Evolutionary conservation across 2,113 vertebrate species (phyloP), one percentile per base, ranked within the genome.

Genomic region (Hypanus sabinus): DNA sequence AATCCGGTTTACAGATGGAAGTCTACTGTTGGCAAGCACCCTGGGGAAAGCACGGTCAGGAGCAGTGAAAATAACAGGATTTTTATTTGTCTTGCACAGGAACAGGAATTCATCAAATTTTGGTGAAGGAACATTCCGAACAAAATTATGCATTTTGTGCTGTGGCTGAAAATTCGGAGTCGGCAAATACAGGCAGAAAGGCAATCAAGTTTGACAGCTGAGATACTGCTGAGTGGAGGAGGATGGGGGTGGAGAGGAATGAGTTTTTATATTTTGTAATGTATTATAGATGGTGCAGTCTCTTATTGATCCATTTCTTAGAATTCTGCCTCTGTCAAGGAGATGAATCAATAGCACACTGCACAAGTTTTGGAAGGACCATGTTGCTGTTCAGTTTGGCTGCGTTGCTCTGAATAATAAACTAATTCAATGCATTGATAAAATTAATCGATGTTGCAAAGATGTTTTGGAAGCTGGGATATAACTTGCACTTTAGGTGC

Each of bases 241-340:
- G 27, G 57, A 88, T 12, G 83, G 83, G 57, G 83, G 83, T 88
- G 83, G 83, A 1, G 83, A 62, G 30, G 57, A 88, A 88, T 88
- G 8, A 85, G 57, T 62, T 88, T 88, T 88, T 62, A 88, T 62
- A 60, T 88, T 88, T 88, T 88, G 83, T 62, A 30, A 88, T 88
- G 83, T 16, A 88, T 88, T 88, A 88, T 88, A 88, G 57, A 62
- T 88, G 83, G 24, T n/a, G 27, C 46, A 12, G 68, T 88, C 5
- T 62, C 60, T 88, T 88, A 88, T 88, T 88, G 83, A 88, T 88
- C 57, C n/a, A 62, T n/a, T 2, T n/a, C 30, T 62, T 18, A n/a
- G 83, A 88, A 27, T 62, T 16, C 57, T 88, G 57, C 57, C 57
- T 30, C 14, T 12, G 57, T n/a, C 57, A n/a, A 12, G 83, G 27